phyloP scores from a whole-genome alignment of 2,113 vertebrate species.

The Natator depressus region DNA sequence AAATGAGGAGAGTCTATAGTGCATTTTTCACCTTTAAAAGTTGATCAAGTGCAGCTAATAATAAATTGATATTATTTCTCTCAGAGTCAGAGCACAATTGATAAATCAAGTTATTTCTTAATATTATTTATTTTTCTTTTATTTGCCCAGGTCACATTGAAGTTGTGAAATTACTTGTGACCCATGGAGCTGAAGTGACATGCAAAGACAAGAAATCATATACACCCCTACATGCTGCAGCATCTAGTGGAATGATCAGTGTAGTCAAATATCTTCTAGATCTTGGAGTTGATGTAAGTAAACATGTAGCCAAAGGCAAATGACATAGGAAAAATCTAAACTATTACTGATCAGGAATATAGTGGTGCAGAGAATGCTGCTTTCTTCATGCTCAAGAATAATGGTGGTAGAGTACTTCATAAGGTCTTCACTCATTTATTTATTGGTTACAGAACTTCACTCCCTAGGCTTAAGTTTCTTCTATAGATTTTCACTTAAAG shows the following conservation, averaged over 20 bases:
- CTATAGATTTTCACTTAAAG: not conserved
- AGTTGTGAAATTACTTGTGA: conserved; percentile 94
- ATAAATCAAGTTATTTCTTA: not conserved
- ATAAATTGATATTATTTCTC: not conserved
- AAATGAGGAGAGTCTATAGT: not conserved
- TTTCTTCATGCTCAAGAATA: not conserved
- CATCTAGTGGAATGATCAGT: conserved; percentile 97
- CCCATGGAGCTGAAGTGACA: conserved; percentile 94
- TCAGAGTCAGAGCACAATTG: not conserved
- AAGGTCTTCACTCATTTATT: not conserved
- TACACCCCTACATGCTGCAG: conserved; percentile 94
- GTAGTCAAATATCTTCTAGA: conserved; percentile 97
- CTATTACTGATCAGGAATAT: not conserved
- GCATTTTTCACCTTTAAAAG: not conserved
- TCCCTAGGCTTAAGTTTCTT: not conserved
- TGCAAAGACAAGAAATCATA: conserved; percentile 99
- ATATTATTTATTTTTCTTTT: conserved; percentile 13
- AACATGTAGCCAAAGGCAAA: not conserved
- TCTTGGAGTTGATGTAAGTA: conserved; percentile 95
- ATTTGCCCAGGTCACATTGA: conserved; percentile 92
- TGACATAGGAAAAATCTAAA: not conserved
- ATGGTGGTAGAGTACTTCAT: not conserved
- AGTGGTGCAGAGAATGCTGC: not conserved
- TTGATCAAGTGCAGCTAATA: not conserved
- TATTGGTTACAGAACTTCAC: not conserved